phyloP scores from a whole-genome alignment of 92 coral and sea anemone genomes.

The Pocillopora meandrina region DNA sequence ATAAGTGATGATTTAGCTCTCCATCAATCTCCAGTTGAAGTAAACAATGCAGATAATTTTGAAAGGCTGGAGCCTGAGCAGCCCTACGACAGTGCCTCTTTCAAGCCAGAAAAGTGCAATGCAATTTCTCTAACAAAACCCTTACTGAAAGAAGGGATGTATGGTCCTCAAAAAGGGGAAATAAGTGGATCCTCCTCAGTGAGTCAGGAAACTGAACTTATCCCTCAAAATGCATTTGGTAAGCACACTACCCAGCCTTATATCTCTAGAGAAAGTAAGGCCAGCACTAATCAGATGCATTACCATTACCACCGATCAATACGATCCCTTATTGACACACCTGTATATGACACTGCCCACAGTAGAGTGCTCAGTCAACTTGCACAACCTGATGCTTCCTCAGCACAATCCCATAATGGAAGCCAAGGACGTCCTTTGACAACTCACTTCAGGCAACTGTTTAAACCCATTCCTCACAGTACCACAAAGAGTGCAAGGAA shows the following conservation, averaged over 20 bases:
- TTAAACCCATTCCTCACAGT: conserved; percentile 66
- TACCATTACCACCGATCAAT: conserved; percentile 27
- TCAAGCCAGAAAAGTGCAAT: neutral
- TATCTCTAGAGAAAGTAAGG: neutral
- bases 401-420: neutral
- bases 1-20: conserved; percentile 11
- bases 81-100: conserved; percentile 23
- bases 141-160: neutral
- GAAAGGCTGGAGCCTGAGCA: conserved; percentile 44
- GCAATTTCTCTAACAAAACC: neutral
- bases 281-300: conserved; percentile 1
- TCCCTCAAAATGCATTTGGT: neutral
- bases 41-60: conserved; percentile 1
- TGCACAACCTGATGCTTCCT: conserved; percentile 22
- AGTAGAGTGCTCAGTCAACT: conserved; percentile 55
- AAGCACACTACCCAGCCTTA: neutral
- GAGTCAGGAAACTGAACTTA: neutral
- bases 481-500: conserved; percentile 39
- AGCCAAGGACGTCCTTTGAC: conserved; percentile 59
- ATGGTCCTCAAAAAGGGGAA: conserved; percentile 6
- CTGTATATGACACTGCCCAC: conserved; percentile 60
- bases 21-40: neutral
- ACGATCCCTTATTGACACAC: conserved; percentile 65
- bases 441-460: conserved; percentile 77
- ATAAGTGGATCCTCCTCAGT: neutral